Base-by-base conservation (phyloP, 2,888 invertebrate genomes). In the Apamea crenata region DNA sequence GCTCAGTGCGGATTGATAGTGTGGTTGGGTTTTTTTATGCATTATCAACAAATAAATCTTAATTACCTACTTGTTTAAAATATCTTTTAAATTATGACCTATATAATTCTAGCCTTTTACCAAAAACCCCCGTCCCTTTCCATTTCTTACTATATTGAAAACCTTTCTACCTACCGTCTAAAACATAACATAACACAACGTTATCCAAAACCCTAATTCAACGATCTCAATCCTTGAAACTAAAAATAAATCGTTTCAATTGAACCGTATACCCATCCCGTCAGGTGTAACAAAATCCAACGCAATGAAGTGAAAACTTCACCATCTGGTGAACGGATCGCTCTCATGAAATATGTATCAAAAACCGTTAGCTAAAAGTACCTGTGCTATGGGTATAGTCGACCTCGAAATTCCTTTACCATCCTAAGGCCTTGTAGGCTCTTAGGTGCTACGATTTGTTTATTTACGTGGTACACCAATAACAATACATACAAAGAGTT, bases 271-370 rank as follows among this genome's bases (percentile, higher is more conserved):
- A 65, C n/a, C 63, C 56, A 63, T 56, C 29, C 72, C n/a, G 74
- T 75, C 80, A 84, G 87, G 82, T 87, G 86, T 77, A 82, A 89
- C 80, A 71, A 83, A 90, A 90, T 91, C 88, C 74, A 79, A 90
- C 81, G 88, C 91, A 91, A 93, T 92, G 92, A 91, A 90, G 93
- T 91, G 93, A 83, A 91, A 91, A 92, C 86, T 84, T 83, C 84
- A 91, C 90, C 90, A 91, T 91, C 91, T 88, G 88, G 78, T 83
- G 74, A 74, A 78, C 73, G 87, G 74, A 84, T 84, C 77, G 87
- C 66, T 85, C 89, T 91, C 91, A 92, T 93, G 92, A 90, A 93
- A 92, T 92, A 93, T 93, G 91, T 88, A 92, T 90, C 83, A 79
- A 73, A 83, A 83, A 82, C 82, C 82, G 70, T 82, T 79, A 61